Percentiles rank a stretch among this genome's conserved stretches.
Evolutionary conservation across 2,113 vertebrate genomes (phyloP).

Genomic region (Dolichallabes microphthalmus): DNA sequence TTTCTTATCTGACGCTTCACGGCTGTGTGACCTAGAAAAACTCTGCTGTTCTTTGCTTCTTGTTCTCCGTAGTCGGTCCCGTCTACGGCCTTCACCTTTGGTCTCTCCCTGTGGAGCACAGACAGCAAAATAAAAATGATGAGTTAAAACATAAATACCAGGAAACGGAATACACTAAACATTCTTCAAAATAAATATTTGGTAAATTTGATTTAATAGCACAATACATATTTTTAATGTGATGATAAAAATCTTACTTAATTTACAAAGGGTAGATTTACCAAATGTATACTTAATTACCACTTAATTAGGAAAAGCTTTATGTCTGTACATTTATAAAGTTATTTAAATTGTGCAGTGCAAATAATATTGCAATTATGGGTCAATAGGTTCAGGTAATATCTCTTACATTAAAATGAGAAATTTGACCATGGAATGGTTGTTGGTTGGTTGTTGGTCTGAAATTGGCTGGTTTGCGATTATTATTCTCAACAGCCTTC

Average conservation of each 20-base stretch:
- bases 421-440: background rate
- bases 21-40: conserved; percentile 51
- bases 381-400: too few species aligned
- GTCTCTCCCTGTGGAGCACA: conserved; percentile 52
- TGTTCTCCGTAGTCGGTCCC: conserved; percentile 45
- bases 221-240: background rate
- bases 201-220: background rate
- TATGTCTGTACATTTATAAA: background rate
- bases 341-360: background rate
- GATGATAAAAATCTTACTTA: background rate
- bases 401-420: background rate
- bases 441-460: background rate
- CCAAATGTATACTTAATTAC: background rate
- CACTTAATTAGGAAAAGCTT: background rate
- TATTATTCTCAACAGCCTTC: background rate
- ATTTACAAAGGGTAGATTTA: background rate
- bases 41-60: conserved; percentile 46
- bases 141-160: background rate
- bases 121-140: background rate
- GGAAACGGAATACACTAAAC: background rate
- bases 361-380: background rate
- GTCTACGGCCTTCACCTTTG: conserved; percentile 50
- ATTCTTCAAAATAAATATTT: background rate
- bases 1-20: conserved; percentile 37
- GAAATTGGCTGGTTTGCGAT: background rate